phyloP scores from a whole-genome alignment of 2,888 invertebrate genomes.

The Drosophila percnosoma region DNA sequence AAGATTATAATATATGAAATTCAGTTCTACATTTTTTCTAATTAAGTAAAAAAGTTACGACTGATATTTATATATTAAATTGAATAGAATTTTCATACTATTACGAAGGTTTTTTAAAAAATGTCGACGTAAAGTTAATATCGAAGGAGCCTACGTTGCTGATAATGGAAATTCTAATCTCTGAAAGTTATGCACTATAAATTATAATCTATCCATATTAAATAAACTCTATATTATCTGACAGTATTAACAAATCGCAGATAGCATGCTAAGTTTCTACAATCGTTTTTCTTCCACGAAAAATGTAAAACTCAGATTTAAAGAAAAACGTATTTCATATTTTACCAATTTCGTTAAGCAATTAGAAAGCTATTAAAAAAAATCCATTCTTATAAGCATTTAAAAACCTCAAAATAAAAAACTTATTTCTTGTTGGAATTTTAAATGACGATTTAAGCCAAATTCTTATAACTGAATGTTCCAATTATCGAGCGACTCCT shows the following conservation, averaged over 20 bases:
- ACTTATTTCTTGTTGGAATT: neutral
- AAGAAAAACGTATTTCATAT: neutral
- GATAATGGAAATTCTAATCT: neutral
- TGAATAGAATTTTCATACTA: neutral
- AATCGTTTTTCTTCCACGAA: neutral
- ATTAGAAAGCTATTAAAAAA: neutral
- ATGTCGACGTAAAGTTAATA: fast-evolving
- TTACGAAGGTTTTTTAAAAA: neutral
- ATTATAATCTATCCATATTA: no score
- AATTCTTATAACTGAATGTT: neutral
- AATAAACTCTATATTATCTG: neutral
- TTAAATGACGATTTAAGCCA: slow-evolving; percentile 1
- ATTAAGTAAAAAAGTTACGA: neutral
- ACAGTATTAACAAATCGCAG: neutral
- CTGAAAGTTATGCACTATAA: neutral
- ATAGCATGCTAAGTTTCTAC: neutral
- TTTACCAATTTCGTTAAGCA: neutral
- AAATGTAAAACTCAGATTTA: neutral
- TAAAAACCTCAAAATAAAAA: neutral
- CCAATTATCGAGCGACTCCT: slow-evolving; percentile 4
- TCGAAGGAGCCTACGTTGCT: neutral
- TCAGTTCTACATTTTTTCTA: neutral
- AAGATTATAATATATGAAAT: neutral
- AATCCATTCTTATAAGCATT: neutral
- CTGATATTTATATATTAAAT: neutral